A percentile compares a stretch with the other conserved stretches of the same genome.
Evolutionary conservation across 2,888 invertebrate species (phyloP).

Genomic region (Serrognathus titanus): DNA sequence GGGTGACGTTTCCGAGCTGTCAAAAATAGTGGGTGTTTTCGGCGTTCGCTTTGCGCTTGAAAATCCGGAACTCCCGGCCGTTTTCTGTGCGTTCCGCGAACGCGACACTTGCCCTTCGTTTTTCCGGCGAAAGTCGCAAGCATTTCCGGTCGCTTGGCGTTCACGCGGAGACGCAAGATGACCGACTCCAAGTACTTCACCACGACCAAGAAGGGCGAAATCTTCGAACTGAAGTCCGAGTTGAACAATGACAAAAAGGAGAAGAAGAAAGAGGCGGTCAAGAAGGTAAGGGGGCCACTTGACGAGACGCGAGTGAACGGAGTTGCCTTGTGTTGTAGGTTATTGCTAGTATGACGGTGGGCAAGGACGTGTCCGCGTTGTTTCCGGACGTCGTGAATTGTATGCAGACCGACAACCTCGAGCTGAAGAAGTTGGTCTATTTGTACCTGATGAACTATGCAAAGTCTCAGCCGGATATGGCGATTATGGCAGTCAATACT

Average conservation of each 20-base stretch:
- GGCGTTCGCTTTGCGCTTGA: no score
- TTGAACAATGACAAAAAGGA: slow-evolving; percentile 99
- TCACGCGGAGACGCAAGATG: slow-evolving; percentile 56
- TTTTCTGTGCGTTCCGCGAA: no score
- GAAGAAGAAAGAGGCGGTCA: slow-evolving; percentile 98
- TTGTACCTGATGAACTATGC: slow-evolving; percentile 99
- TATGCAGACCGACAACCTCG: slow-evolving; percentile 99
- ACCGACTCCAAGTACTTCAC: slow-evolving; percentile 99
- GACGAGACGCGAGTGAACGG: background rate
- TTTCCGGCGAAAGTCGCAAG: no score
- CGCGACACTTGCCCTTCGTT: no score
- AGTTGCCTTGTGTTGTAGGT: slow-evolving; percentile 59
- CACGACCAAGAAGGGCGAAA: slow-evolving; percentile 99
- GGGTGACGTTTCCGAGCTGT: no score
- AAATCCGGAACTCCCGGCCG: no score
- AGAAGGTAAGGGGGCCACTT: slow-evolving; percentile 70
- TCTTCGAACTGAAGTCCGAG: slow-evolving; percentile 98
- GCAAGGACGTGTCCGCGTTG: slow-evolving; percentile 97
- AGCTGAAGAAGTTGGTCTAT: slow-evolving; percentile 97
- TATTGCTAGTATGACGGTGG: slow-evolving; percentile 99
- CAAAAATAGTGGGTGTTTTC: no score
- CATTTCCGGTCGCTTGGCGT: no score
- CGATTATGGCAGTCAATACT: slow-evolving; percentile 99
- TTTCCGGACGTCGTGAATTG: slow-evolving; percentile 99
- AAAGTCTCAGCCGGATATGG: slow-evolving; percentile 99